Base-by-base conservation (phyloP, 2,797 vertebrate species). In the Pseudotriccus pelzelni region DNA sequence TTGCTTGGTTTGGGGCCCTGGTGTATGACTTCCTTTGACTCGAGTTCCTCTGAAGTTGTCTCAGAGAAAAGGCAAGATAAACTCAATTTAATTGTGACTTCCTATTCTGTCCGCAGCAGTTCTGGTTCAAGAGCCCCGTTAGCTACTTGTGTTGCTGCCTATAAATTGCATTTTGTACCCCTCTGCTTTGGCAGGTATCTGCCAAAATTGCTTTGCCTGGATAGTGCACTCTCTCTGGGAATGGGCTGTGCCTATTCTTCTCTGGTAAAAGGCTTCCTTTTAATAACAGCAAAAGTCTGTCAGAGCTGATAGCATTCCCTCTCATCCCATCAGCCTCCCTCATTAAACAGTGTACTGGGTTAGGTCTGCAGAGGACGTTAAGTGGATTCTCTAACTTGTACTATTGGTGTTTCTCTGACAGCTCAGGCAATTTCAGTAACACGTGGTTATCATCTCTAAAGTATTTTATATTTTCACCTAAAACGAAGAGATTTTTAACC, bases 71-170 rank as follows among this genome's bases (percentile, higher is more conserved):
- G 24, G 36, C 28, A 37, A 32, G 10, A 74, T 44, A 41, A 93
- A 78, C 4, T 19, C 28, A 5, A 3, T 1, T 1, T 2, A 8
- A 22, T 3, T 39, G 19, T 46, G 34, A 56, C 58, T n/a, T 8
- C 19, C 15, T 14, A 4, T 18, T 67, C 11, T 76, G 16, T 14
- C 5, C 22, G 30, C 27, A 59, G 68, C 23, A n/a, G 56, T 9
- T 76, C n/a, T 67, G 22, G 14, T 25, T 72, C 41, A 52, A 56
- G 50, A 64, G 21, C 32, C 10, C 5, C 7, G 22, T 32, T 44
- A 16, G 50, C 39, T 68, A 28, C 22, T 36, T 19, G 14, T 14
- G 8, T n/a, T 3, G 3, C 41, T 78, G 50, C 36, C 47, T 43
- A 1, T 4, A 50, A 78, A 3, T 12, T 60, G 27, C 25, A 22